These are phyloP conservation scores for Palloptera scutellata DNA, from an alignment of 2,888 invertebrate species.

Conservation along the genomic window DNA sequence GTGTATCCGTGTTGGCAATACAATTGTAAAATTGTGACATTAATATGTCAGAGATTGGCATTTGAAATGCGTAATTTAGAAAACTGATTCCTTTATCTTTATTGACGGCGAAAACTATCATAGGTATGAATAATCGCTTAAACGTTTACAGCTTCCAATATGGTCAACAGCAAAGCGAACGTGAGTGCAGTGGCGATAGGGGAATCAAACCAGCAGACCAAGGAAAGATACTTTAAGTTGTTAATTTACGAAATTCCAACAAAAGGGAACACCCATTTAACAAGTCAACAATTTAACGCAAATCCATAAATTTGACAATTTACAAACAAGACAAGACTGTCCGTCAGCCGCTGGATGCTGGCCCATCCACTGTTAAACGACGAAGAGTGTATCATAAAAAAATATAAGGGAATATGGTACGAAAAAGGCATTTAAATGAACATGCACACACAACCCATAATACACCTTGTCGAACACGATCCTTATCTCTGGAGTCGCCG, in stretches of 20 bases:
- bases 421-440: constrained; percentile 33
- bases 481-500: constrained; percentile 51
- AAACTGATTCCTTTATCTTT: no score
- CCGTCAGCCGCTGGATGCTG: not conserved
- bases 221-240: constrained; percentile 14
- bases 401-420: constrained; percentile 24
- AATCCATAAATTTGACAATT: constrained; percentile 61
- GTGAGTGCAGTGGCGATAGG: constrained; percentile 6
- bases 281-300: constrained; percentile 63
- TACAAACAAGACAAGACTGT: constrained; percentile 25
- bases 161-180: constrained; percentile 22
- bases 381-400: constrained; percentile 19
- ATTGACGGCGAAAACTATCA: no score
- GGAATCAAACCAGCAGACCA: not conserved
- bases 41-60: constrained; percentile 22
- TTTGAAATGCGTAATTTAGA: not conserved
- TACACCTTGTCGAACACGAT: constrained; percentile 65
- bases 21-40: constrained; percentile 5
- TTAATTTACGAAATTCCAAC: constrained; percentile 39
- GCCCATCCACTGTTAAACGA: constrained; percentile 3
- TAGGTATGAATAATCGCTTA: constrained; percentile 27
- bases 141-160: constrained; percentile 44
- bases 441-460: constrained; percentile 59
- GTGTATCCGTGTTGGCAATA: no score
- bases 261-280: constrained; percentile 61